Conservation (phyloP, 2,797 vertebrate species). For the Lepilemur ruficaudatus region DNA sequence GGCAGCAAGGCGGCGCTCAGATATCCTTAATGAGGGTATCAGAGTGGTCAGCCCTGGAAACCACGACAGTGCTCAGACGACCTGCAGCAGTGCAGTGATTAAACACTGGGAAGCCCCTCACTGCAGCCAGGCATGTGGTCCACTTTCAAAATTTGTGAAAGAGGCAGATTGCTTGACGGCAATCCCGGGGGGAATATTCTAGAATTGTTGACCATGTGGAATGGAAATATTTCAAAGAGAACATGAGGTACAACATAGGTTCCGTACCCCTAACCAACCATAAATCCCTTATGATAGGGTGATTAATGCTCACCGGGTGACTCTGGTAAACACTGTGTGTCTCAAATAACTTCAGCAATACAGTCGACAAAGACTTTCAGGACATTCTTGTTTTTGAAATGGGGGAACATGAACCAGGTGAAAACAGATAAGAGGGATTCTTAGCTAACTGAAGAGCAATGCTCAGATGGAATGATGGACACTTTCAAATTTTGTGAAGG, state of each 20-base stretch:
- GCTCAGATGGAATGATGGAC: neutral
- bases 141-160: neutral
- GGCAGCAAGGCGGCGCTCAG: neutral
- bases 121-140: neutral
- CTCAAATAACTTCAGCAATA: neutral
- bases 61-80: too few species aligned
- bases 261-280: neutral
- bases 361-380: neutral
- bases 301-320: neutral
- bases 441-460: neutral
- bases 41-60: neutral
- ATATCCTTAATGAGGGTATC: neutral
- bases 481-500: neutral
- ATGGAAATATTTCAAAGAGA: neutral
- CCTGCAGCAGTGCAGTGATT: neutral
- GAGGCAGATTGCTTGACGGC: neutral
- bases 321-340: neutral
- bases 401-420: neutral
- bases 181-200: neutral
- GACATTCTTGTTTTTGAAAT: neutral
- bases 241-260: accelerated
- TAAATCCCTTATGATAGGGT: neutral
- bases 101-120: neutral
- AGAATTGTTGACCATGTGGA: neutral
- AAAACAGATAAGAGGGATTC: neutral